Evolutionary conservation across 2,113 vertebrate genomes (phyloP).

Genomic region (Dissostichus mawsoni): DNA sequence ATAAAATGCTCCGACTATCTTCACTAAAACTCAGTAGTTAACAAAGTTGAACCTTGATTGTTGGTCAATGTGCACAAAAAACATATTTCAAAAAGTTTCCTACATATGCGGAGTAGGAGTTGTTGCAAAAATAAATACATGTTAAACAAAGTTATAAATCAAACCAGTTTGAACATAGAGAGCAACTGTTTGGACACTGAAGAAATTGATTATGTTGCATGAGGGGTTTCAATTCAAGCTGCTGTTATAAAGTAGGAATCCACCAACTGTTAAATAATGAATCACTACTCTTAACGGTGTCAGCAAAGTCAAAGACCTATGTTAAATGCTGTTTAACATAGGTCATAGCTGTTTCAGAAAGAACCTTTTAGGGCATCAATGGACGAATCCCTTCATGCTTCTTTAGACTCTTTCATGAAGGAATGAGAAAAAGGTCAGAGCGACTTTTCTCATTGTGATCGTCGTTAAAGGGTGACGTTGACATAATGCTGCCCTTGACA

Average conservation of each 20-base stretch:
- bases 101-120: too few relatives aligned
- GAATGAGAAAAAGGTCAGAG: background rate
- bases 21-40: too few relatives aligned
- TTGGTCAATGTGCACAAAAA: too few relatives aligned
- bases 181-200: too few relatives aligned
- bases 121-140: too few relatives aligned
- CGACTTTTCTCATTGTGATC: constrained; percentile 6
- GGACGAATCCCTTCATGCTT: background rate
- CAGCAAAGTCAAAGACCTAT: constrained; percentile 7
- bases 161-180: background rate
- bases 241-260: constrained; percentile 22
- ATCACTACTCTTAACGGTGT: constrained; percentile 31
- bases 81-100: too few relatives aligned
- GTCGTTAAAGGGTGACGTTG: background rate
- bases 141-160: background rate
- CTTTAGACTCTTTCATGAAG: background rate
- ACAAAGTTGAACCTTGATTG: too few relatives aligned
- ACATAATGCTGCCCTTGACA: constrained; percentile 20
- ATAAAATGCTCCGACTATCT: too few relatives aligned
- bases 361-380: background rate
- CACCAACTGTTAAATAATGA: constrained; percentile 33
- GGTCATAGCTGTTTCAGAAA: constrained; percentile 34
- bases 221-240: constrained; percentile 16
- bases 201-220: background rate
- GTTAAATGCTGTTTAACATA: too few relatives aligned